phyloP scores from a whole-genome alignment of 2,797 vertebrate species.

The Neosilurus hyrtlii region DNA sequence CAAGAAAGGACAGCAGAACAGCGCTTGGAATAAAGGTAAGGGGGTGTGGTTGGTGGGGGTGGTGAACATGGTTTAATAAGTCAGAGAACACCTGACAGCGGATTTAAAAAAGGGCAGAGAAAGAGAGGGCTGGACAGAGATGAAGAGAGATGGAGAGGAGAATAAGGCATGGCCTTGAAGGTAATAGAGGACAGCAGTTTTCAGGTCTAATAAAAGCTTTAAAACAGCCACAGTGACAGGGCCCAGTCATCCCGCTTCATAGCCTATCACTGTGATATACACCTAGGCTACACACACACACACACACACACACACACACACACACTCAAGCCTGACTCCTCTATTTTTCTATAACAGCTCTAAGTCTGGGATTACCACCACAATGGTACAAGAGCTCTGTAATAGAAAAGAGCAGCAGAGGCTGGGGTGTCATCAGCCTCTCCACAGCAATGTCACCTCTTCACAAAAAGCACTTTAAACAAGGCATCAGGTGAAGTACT shows the following conservation, averaged over 20 bases:
- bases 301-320: conserved; percentile 25
- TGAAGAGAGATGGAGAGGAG: conserved; percentile 47
- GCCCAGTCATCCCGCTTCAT: conserved; percentile 47
- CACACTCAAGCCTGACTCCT: conserved; percentile 32
- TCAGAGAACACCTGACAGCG: background rate
- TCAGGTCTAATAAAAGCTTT: conserved; percentile 51
- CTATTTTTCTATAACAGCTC: conserved; percentile 46
- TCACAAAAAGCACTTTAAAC: conserved; percentile 25
- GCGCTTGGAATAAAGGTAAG: background rate
- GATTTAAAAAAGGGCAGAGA: conserved; percentile 23
- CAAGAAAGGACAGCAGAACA: background rate
- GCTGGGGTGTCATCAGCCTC: conserved; percentile 30
- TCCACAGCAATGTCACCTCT: conserved; percentile 27
- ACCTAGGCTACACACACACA: conserved; percentile 23
- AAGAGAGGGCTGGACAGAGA: conserved; percentile 28
- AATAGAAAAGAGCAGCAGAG: conserved; percentile 43
- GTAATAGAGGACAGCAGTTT: conserved; percentile 47
- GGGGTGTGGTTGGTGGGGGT: background rate
- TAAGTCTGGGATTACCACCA: conserved; percentile 60
- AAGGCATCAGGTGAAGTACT: background rate
- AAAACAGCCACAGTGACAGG: conserved; percentile 49
- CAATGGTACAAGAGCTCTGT: conserved; percentile 51
- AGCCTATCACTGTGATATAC: conserved; percentile 52
- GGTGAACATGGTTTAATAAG: background rate
- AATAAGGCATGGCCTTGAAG: conserved; percentile 47